A percentile compares a stretch with the other conserved stretches of the same genome.
Conservation (phyloP, 2,888 invertebrate species). For the Branchinecta sandiegonensis region DNA sequence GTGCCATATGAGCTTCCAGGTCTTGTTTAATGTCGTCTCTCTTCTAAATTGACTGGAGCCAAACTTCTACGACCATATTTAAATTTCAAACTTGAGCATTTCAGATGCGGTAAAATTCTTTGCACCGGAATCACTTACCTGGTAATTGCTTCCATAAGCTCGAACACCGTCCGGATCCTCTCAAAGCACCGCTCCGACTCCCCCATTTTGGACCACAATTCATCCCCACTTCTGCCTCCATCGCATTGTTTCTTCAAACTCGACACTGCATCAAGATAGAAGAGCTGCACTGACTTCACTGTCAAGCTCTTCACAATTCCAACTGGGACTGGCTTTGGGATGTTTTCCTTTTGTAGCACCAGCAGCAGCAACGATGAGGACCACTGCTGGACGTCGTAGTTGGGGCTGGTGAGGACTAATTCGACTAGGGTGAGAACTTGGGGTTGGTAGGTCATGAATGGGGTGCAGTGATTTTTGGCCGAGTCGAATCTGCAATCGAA, state of each 20-base stretch:
- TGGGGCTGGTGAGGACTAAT: background rate
- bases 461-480: too few species aligned
- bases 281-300: background rate
- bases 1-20: too few species aligned
- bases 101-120: too few species aligned
- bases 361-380: background rate
- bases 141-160: background rate
- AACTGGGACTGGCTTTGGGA: constrained; percentile 9
- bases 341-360: background rate
- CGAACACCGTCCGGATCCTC: background rate
- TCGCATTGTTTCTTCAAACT: background rate
- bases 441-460: background rate
- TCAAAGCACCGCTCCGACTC: background rate
- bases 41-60: too few species aligned
- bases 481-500: too few species aligned
- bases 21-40: too few species aligned
- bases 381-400: background rate
- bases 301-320: background rate
- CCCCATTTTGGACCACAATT: background rate
- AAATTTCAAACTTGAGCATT: too few species aligned
- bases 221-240: too few species aligned
- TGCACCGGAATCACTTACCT: too few species aligned
- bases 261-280: background rate
- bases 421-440: background rate
- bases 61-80: too few species aligned